phyloP scores from a whole-genome alignment of 2,797 vertebrate species.

The Echeneis naucrates region DNA sequence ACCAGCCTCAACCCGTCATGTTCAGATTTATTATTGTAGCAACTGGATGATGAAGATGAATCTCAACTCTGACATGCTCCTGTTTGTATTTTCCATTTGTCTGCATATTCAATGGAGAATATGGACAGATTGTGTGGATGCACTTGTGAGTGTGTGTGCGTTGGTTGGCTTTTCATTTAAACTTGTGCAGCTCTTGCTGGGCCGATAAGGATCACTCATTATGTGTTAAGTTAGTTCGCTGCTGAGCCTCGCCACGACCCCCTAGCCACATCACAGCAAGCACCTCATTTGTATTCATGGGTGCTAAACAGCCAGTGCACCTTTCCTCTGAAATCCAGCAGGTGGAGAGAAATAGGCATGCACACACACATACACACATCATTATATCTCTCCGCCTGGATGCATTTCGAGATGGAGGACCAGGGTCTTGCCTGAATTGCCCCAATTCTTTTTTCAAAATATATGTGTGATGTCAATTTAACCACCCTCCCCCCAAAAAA shows the following conservation, averaged over 20 bases:
- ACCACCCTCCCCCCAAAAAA: too few species aligned
- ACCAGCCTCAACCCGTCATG: neutral
- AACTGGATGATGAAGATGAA: neutral
- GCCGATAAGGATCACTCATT: slow-evolving; percentile 79
- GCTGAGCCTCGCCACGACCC: slow-evolving; percentile 55
- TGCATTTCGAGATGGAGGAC: slow-evolving; percentile 23
- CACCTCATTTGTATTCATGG: slow-evolving; percentile 78
- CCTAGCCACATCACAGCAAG: slow-evolving; percentile 66
- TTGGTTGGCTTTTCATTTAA: slow-evolving; percentile 32
- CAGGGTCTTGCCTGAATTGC: neutral
- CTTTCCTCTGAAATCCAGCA: slow-evolving; percentile 62
- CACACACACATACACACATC: slow-evolving; percentile 32
- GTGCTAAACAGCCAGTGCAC: slow-evolving; percentile 53
- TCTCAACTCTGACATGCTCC: neutral
- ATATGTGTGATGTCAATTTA: neutral
- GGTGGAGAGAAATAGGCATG: slow-evolving; percentile 31
- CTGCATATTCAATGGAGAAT: too few species aligned
- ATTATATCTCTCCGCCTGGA: slow-evolving; percentile 10
- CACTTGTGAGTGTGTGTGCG: neutral
- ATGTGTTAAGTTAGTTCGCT: slow-evolving; percentile 70
- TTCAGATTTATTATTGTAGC: neutral
- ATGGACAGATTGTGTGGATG: slow-evolving; percentile 38
- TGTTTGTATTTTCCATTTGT: neutral
- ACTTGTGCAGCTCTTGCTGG: slow-evolving; percentile 45
- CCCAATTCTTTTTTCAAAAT: neutral